Base-by-base conservation (phyloP, 2,888 invertebrate species). In the Stomorhina lunata region DNA sequence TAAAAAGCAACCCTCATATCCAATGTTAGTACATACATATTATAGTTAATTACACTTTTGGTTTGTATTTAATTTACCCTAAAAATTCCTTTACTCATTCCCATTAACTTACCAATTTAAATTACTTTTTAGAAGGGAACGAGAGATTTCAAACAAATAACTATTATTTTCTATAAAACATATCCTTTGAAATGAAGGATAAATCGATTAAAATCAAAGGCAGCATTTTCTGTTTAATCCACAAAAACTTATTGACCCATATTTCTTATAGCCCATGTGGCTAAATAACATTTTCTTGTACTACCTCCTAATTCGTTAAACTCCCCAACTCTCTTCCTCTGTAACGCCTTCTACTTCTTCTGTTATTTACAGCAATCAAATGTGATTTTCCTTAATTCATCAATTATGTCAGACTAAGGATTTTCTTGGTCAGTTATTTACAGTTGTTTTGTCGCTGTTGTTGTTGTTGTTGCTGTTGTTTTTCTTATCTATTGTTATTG, bases 351-450 rank as follows among this genome's bases (percentile, higher is more conserved):
- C 6, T 32, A 15, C 20, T 55, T 27, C 4, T 15, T 6, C 17
- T 32, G 15, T 27, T 9, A 43, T 34, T 22, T 66, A 15, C 7
- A 43, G 34, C 72, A 66, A 68, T 73, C 50, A 80, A 80, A 50
- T 65, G 65, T 79, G 72, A 72, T 73, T 80, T 79, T 66, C 32
- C n/a, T 15, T 15, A 78, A 73, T 48, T 69, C 77, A 77, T 81
- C 59, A 72, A 77, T 72, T 81, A 73, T 78, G 37, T 55, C 66
- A 53, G 20, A 40, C 34, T 63, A 61, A 61, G 48, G 63, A 61
- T 65, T 17, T 63, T 29, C n/a, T n/a, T n/a, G n/a, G n/a, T n/a
- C n/a, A n/a, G n/a, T n/a, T n/a, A n/a, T 63, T 63, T n/a, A 32
- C 25, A 59, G 43, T 71, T 66, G 61, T 65, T 77, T 73, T 61